Conservation (phyloP, 2,888 invertebrate genomes). For the Neoascia interrupta region DNA sequence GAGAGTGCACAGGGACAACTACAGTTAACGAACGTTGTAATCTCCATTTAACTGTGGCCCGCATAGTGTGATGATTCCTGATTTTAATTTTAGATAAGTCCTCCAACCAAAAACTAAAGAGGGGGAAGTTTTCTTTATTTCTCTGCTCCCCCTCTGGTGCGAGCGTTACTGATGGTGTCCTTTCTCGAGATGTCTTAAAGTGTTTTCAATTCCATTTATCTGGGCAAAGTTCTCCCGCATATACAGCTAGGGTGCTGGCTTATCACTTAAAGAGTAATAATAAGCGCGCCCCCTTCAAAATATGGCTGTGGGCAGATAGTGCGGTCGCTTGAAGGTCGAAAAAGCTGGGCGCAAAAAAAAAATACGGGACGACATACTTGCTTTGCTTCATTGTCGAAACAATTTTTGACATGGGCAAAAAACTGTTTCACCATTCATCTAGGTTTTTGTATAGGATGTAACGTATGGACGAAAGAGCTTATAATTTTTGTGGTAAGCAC, state of each 20-base stretch:
- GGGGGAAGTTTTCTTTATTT: conserved; percentile 29
- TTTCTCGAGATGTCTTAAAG: too few species aligned
- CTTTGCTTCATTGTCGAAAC: background rate
- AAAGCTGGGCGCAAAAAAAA: conserved; percentile 4
- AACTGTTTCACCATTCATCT: conserved; percentile 17
- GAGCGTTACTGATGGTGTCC: too few species aligned
- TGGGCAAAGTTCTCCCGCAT: conserved; percentile 2
- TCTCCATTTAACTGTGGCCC: conserved; percentile 45
- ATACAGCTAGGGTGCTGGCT: conserved; percentile 4
- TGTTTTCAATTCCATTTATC: conserved; percentile 19
- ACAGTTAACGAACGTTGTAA: conserved; percentile 40
- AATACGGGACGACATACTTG: background rate
- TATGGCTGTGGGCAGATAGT: conserved; percentile 44
- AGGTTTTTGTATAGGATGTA: background rate
- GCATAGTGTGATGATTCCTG: conserved; percentile 67
- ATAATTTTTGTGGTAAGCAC: conserved; percentile 60
- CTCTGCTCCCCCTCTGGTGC: background rate
- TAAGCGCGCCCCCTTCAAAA: conserved; percentile 27
- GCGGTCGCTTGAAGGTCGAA: conserved; percentile 30
- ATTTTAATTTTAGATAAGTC: conserved; percentile 67
- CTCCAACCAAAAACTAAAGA: conserved; percentile 30
- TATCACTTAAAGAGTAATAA: conserved; percentile 42
- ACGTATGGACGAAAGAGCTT: conserved; percentile 16
- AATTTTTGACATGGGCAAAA: conserved; percentile 28
- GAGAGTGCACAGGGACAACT: conserved; percentile 43